Conservation (phyloP, 2,113 vertebrate genomes). For the Paradoxurus hermaphroditus region DNA sequence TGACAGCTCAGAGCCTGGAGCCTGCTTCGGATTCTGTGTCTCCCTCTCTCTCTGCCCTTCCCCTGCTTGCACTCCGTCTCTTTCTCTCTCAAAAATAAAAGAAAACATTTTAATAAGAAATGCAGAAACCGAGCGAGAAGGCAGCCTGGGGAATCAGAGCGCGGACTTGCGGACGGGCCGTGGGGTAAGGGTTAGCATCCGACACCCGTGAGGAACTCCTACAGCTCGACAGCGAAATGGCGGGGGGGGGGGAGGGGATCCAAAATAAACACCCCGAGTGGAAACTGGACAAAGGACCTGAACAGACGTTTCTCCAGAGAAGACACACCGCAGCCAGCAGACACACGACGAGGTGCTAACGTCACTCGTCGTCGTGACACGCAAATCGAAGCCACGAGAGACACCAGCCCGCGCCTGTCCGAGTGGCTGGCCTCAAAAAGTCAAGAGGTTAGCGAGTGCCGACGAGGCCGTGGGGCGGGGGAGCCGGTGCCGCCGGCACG, state of each 20-base stretch:
- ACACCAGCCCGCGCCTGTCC: not conserved
- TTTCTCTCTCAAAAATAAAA: no score
- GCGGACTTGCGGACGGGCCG: no score
- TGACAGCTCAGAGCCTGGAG: no score
- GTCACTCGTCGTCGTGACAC: fast-evolving
- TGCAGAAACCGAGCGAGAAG: not conserved
- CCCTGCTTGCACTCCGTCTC: no score
- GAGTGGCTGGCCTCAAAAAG: fast-evolving
- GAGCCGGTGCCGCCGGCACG: no score
- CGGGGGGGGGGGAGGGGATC: no score
- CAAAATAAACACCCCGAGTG: not conserved
- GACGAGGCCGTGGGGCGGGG: fast-evolving
- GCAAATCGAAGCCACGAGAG: not conserved
- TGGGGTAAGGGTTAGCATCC: not conserved
- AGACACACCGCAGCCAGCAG: not conserved
- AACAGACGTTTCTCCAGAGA: not conserved
- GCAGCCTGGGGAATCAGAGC: not conserved
- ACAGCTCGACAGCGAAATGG: not conserved
- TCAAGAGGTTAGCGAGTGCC: not conserved
- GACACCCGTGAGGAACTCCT: not conserved
- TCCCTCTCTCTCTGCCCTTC: no score
- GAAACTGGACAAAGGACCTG: not conserved
- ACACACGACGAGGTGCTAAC: not conserved
- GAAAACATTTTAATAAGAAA: no score
- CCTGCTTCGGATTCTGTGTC: no score